Evolutionary conservation across 2,113 vertebrate species (phyloP).

Genomic region (Sinocyclocheilus anshuiensis): DNA sequence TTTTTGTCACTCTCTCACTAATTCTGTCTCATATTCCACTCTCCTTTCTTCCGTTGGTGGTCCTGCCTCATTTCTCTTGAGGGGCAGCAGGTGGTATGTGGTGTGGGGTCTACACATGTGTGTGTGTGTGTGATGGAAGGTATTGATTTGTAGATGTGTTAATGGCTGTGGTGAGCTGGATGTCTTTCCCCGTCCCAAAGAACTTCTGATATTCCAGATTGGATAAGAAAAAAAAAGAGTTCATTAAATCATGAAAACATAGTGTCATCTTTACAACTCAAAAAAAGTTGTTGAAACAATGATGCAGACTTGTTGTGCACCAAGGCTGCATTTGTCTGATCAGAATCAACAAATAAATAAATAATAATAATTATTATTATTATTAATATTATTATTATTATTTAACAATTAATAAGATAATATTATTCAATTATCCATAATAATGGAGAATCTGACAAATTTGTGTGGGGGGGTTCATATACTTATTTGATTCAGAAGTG

Average conservation of each 20-base stretch:
- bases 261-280: not conserved
- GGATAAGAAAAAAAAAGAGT: not conserved
- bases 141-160: constrained; percentile 46
- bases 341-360: too few species aligned
- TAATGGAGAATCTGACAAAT: not conserved
- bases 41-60: constrained; percentile 35
- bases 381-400: too few species aligned
- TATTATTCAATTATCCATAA: not conserved
- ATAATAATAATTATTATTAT: too few species aligned
- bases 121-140: constrained; percentile 27
- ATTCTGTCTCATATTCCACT: constrained; percentile 18
- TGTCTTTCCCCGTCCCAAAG: not conserved
- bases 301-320: not conserved
- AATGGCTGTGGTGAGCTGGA: constrained; percentile 32
- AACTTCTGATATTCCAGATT: not conserved
- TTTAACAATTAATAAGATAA: too few species aligned
- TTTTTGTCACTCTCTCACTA: constrained; percentile 11
- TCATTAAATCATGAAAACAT: not conserved
- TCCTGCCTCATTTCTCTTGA: constrained; percentile 27
- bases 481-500: too few species aligned
- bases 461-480: too few species aligned
- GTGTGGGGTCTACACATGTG: constrained; percentile 30
- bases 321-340: too few species aligned
- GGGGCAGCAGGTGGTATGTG: constrained; percentile 41
- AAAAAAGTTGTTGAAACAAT: not conserved